These are phyloP conservation scores for Cheilosia vulpina DNA, from an alignment of 2,888 invertebrate species.

Conservation along the genomic window DNA sequence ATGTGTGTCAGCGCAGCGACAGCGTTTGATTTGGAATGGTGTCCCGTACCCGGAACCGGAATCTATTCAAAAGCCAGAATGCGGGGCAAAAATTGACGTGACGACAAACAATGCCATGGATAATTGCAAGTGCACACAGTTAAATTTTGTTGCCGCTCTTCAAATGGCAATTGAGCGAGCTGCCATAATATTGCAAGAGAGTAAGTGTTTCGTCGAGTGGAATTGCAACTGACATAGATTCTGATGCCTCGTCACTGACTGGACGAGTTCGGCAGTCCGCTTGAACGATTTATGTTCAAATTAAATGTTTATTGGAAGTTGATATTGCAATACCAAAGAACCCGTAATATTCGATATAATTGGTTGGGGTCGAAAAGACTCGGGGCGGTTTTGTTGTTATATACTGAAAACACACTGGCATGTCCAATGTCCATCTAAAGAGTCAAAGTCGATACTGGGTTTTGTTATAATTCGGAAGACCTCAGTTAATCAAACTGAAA, in stretches of 20 bases:
- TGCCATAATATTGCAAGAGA: slow-evolving; percentile 4
- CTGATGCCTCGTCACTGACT: background rate
- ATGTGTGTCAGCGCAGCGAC: background rate
- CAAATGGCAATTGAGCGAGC: background rate
- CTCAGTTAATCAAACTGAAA: too few species aligned
- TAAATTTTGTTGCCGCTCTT: slow-evolving; percentile 6
- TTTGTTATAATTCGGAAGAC: too few species aligned
- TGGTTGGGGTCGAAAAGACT: too few species aligned
- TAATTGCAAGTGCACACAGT: slow-evolving; percentile 41
- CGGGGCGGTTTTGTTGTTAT: too few species aligned
- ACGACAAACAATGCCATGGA: slow-evolving; percentile 40
- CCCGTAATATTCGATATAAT: too few species aligned
- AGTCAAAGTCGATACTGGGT: too few species aligned
- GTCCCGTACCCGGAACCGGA: background rate
- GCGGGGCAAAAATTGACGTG: slow-evolving; percentile 17
- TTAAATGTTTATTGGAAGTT: background rate
- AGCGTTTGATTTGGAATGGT: slow-evolving; percentile 2
- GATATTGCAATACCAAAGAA: too few species aligned
- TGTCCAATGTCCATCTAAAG: too few species aligned
- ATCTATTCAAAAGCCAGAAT: slow-evolving; percentile 28
- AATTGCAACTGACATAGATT: slow-evolving; percentile 1
- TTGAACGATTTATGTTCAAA: background rate
- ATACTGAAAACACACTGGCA: too few species aligned
- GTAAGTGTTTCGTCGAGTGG: slow-evolving; percentile 11
- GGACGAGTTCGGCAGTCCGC: background rate